Evolutionary conservation across 1,140 invertebrate genomes (phyloP).

Genomic region (Tyrophagus putrescentiae): DNA sequence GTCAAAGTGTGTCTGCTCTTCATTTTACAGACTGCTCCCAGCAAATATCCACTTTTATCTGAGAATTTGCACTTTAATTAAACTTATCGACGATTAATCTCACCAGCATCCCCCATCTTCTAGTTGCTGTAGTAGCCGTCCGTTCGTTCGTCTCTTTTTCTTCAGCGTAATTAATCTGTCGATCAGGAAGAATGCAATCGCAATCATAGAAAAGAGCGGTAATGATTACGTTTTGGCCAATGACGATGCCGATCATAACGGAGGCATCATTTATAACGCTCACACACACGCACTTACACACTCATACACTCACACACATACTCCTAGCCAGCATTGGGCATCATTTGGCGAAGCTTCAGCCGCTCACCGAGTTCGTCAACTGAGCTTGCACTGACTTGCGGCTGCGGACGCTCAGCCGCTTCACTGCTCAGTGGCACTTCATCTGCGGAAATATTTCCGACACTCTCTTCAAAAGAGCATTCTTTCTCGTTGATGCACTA

Average conservation of each 20-base stretch:
- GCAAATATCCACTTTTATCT: neutral
- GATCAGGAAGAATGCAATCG: constrained; percentile 14
- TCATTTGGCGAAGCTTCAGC: too few species aligned
- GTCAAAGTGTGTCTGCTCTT: too few species aligned
- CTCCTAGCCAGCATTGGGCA: neutral
- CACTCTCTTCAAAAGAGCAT: neutral
- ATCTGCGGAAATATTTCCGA: constrained; percentile 8
- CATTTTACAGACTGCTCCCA: neutral
- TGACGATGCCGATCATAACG: constrained; percentile 14
- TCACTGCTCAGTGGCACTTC: neutral
- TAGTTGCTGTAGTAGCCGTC: neutral
- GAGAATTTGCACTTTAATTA: constrained; percentile 13
- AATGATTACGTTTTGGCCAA: constrained; percentile 14
- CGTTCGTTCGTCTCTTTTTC: neutral
- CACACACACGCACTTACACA: too few species aligned
- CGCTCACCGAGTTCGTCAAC: too few species aligned
- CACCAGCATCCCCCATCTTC: neutral
- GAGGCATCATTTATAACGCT: constrained; percentile 9
- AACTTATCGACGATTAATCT: constrained; percentile 16
- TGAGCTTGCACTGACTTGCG: neutral
- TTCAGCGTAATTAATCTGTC: constrained; percentile 12
- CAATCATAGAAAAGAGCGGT: constrained; percentile 13
- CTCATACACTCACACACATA: neutral
- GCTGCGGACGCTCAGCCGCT: too few species aligned
- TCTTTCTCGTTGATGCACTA: constrained; percentile 5